These are phyloP conservation scores for Alcedo atthis DNA, from an alignment of 2,797 vertebrate species.

Conservation along the genomic window DNA sequence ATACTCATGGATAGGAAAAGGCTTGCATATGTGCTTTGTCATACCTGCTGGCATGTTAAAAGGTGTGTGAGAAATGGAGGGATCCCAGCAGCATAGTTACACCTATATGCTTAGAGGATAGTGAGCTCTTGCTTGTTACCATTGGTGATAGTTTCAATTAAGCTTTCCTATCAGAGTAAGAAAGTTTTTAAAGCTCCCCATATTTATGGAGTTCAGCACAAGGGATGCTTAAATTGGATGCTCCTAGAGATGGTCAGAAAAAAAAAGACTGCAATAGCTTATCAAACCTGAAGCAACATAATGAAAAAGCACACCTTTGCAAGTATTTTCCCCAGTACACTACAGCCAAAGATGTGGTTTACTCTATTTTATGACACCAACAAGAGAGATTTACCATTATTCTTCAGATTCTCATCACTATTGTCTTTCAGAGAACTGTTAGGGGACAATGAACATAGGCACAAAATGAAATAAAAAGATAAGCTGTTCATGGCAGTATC, in stretches of 20 bases:
- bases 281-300: neutral
- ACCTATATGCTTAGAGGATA: neutral
- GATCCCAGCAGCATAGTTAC: neutral
- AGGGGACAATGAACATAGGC: neutral
- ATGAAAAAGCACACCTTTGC: neutral
- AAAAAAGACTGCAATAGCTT: neutral
- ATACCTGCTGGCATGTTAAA: neutral
- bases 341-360: neutral
- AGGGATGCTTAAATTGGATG: neutral
- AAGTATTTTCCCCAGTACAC: neutral
- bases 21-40: neutral
- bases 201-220: neutral
- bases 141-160: neutral
- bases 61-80: neutral
- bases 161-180: neutral
- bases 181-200: neutral
- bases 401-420: neutral
- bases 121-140: neutral
- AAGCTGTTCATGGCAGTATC: neutral
- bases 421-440: neutral
- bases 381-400: neutral
- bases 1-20: neutral
- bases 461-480: neutral
- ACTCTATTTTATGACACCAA: neutral
- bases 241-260: neutral